Base-by-base conservation (phyloP, 2,113 vertebrate genomes). In the Hemiprocne comata region DNA sequence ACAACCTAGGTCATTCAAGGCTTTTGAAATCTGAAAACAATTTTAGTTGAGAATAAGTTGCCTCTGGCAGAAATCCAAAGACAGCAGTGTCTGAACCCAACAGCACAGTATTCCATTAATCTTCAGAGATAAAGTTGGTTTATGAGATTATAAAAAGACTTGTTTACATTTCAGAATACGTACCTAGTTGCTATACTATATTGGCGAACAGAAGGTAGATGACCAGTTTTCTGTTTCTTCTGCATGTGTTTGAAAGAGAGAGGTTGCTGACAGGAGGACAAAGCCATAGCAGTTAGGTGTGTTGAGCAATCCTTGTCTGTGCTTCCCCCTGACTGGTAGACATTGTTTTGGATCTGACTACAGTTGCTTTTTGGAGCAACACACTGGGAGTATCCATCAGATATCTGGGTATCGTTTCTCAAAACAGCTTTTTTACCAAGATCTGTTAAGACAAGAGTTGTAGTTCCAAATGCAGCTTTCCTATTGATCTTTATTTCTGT, bases 191-290 rank as follows among this genome's bases (percentile, higher is more conserved):
- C 55, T 74, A 2, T 38, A 76, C 69, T 84, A 73, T 73, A 94
- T 62, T 95, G 96, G 87, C 96, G 97, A 97, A 96, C 85, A 38
- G 90, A 91, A 92, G 96, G 89, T 25, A 67, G 72, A 73, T 97
- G 98, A 96, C 98, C 96, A 76, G 97, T 99, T 98, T 98, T 99
- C 97, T 98, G 98, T 98, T 99, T 99, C 98, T 99, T 99, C 96
- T 97, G 91, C 60, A 98, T 64, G 33, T 98, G 98, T 97, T 96
- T 98, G 96, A 97, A 98, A 97, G 97, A 97, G 87, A 95, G 83
- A 93, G 94, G 60, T 3, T 88, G 92, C 60, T 97, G 95, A 96
- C 94, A 95, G 53, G 90, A 74, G 5, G 40, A 19, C 40, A 73
- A 73, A 65, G 80, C 60, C 71, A 20, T 8, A 66, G 89, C 31